Percentiles rank a stretch among this genome's conserved stretches.
phyloP scores from a whole-genome alignment of 2,888 invertebrate species.

The Lacanobia oleracea region DNA sequence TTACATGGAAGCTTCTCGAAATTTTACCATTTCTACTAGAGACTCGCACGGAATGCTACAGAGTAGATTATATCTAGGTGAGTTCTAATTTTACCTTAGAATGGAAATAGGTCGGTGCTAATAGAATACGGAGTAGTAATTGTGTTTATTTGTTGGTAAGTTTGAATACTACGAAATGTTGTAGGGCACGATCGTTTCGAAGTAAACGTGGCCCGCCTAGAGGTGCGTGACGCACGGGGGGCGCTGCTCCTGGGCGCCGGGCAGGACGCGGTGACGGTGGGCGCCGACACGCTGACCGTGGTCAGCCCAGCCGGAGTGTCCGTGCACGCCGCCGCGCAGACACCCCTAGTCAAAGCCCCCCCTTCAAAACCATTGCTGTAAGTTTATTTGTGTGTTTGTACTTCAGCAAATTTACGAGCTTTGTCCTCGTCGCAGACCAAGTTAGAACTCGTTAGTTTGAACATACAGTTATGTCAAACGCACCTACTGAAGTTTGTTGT shows the following conservation, averaged over 20 bases:
- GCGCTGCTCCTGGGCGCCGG: conserved; percentile 95
- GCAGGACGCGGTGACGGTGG: conserved; percentile 94
- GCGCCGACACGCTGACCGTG: conserved; percentile 94
- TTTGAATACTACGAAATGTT: conserved; percentile 22
- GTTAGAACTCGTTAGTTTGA: conserved; percentile 64
- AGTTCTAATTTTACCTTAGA: conserved; percentile 64
- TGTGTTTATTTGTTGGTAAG: conserved; percentile 16
- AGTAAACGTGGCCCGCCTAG: conserved; percentile 94
- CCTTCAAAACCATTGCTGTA: conserved; percentile 96
- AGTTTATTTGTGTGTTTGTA: conserved; percentile 75
- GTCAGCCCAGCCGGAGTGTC: conserved; percentile 96
- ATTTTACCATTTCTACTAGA: conserved; percentile 93
- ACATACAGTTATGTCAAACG: conserved; percentile 60
- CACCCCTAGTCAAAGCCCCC: conserved; percentile 95
- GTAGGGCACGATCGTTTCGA: conserved; percentile 96
- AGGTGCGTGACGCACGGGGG: conserved; percentile 95
- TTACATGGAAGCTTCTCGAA: conserved; percentile 94
- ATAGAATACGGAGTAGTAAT: not conserved
- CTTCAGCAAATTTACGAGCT: conserved; percentile 46
- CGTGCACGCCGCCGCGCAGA: conserved; percentile 96
- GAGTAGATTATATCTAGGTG: conserved; percentile 95
- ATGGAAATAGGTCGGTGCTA: conserved; percentile 12
- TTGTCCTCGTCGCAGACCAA: conserved; percentile 58
- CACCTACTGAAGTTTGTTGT: conserved; percentile 58
- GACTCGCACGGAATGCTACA: conserved; percentile 92